These are phyloP conservation scores for Mionectes olivaceus DNA, from an alignment of 2,797 vertebrate genomes.

Conservation along the genomic window DNA sequence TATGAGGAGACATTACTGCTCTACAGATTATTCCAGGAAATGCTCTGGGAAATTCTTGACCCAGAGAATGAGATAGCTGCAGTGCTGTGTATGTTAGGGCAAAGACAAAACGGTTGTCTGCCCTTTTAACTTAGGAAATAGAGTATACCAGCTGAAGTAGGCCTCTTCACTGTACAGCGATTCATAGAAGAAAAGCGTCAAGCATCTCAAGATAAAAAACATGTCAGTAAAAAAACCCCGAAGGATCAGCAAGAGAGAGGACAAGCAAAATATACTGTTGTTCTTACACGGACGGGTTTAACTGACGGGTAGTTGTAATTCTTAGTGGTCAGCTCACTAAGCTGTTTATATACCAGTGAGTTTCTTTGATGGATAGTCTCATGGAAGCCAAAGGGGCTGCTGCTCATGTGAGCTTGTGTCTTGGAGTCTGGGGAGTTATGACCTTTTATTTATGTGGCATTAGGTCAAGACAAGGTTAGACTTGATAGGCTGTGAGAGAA, in stretches of 20 bases:
- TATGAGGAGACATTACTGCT: background rate
- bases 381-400: background rate
- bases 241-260: background rate
- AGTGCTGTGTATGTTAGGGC: slow-evolving; percentile 2
- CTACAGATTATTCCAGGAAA: slow-evolving; percentile 1
- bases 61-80: slow-evolving; percentile 35
- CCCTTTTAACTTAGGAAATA: slow-evolving; percentile 41
- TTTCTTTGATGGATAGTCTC: background rate
- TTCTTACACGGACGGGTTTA: background rate
- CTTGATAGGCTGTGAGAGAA: background rate
- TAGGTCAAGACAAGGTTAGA: background rate
- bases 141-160: background rate
- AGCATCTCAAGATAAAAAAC: background rate
- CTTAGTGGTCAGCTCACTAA: background rate
- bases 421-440: background rate
- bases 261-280: background rate
- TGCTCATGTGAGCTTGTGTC: background rate
- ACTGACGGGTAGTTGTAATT: background rate
- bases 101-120: slow-evolving; percentile 10
- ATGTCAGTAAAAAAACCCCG: background rate
- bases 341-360: background rate
- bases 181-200: background rate
- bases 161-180: background rate
- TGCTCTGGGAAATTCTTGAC: slow-evolving; percentile 32
- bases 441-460: background rate